A percentile compares a stretch with the other conserved stretches of the same genome.
phyloP scores from a whole-genome alignment of 1,140 invertebrate species.

The Formica selysi region DNA sequence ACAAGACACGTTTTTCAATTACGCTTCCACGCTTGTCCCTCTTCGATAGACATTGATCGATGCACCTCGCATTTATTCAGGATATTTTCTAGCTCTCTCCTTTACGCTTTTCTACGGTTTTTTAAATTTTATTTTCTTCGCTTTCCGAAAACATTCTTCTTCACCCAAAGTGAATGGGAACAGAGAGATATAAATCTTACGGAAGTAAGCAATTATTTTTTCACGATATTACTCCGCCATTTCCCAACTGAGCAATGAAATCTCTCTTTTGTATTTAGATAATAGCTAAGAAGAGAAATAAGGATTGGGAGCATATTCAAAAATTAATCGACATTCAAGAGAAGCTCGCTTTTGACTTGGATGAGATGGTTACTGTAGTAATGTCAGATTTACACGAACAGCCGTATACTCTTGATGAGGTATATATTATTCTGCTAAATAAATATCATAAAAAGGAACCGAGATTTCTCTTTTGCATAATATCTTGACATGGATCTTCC shows the following conservation, averaged over 20 bases:
- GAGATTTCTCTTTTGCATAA: not conserved
- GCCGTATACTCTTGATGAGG: conserved; percentile 92
- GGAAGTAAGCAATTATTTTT: not conserved
- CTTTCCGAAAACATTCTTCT: not conserved
- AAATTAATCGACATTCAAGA: conserved; percentile 92
- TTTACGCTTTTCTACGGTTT: not conserved
- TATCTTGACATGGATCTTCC: not conserved
- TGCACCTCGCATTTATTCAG: not conserved
- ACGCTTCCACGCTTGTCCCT: conserved; percentile 30
- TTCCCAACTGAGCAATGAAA: not conserved
- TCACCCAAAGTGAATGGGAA: not conserved
- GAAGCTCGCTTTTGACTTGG: conserved; percentile 88
- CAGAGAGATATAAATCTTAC: not conserved
- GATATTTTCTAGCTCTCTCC: conserved; percentile 21
- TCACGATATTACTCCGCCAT: not conserved
- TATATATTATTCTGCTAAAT: conserved; percentile 80
- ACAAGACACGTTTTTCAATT: conserved; percentile 30
- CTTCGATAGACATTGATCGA: conserved; percentile 57
- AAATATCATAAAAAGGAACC: conserved; percentile 21
- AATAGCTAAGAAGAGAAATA: conserved; percentile 89
- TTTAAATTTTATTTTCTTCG: conserved; percentile 22
- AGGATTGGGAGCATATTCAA: conserved; percentile 89
- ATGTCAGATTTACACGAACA: conserved; percentile 89
- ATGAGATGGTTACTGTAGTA: conserved; percentile 91
- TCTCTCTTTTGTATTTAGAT: conserved; percentile 86